Evolutionary conservation across 2,797 vertebrate genomes (phyloP).

Genomic region (Austrolebias charrua): DNA sequence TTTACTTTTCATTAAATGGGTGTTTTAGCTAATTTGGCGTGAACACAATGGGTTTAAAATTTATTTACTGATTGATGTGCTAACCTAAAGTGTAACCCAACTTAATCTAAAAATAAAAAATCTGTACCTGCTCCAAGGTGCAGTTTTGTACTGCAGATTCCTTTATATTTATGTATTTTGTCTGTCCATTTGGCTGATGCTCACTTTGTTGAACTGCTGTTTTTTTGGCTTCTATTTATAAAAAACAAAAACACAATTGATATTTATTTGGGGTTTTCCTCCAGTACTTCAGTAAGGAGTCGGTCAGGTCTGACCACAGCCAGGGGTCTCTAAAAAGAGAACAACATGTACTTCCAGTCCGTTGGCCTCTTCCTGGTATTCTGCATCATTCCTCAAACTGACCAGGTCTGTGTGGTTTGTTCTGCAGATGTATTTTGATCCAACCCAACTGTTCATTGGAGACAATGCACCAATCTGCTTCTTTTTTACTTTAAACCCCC

Average conservation of each 20-base stretch:
- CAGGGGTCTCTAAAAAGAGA: conserved; percentile 23
- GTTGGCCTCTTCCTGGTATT: not conserved
- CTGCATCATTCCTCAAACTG: conserved; percentile 26
- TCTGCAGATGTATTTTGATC: conserved; percentile 15
- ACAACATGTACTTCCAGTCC: accelerated
- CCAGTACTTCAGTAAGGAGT: conserved; percentile 41
- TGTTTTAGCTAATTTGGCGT: not conserved
- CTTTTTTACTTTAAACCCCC: no score
- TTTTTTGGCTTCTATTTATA: accelerated
- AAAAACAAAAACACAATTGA: not conserved
- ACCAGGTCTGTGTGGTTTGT: conserved; percentile 20
- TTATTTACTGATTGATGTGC: no score
- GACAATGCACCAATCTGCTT: conserved; percentile 12
- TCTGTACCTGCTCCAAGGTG: no score
- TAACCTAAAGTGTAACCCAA: not conserved
- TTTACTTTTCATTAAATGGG: no score
- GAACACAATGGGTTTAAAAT: not conserved
- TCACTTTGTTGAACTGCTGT: no score
- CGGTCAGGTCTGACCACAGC: conserved; percentile 18
- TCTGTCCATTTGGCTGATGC: no score
- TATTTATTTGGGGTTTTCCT: accelerated
- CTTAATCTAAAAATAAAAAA: no score
- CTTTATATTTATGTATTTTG: no score
- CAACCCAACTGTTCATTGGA: accelerated
- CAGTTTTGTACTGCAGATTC: no score